phyloP scores from a whole-genome alignment of 2,113 vertebrate species.

The Platichthys stellatus region DNA sequence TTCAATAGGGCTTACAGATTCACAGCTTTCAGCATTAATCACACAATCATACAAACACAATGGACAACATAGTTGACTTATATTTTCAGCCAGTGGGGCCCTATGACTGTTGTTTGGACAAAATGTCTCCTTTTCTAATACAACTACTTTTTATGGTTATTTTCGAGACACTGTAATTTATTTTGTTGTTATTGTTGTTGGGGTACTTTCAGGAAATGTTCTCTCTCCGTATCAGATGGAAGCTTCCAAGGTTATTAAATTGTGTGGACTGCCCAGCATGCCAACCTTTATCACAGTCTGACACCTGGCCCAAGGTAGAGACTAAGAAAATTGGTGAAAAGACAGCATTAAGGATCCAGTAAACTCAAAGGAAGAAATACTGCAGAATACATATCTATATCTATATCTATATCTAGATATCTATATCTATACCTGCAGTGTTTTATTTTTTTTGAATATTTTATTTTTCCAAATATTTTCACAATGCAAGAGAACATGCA shows the following conservation, averaged over 20 bases:
- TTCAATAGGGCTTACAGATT: constrained; percentile 13
- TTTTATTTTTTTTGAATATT: too few relatives aligned
- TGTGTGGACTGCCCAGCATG: not conserved
- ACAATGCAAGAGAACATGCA: too few relatives aligned
- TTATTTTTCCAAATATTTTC: too few relatives aligned
- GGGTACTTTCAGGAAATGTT: constrained; percentile 24
- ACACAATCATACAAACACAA: constrained; percentile 27
- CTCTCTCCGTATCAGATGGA: constrained; percentile 27
- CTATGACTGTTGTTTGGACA: constrained; percentile 19
- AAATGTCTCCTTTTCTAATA: not conserved
- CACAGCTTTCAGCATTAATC: constrained; percentile 22
- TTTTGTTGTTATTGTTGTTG: constrained; percentile 25
- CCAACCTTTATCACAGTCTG: not conserved
- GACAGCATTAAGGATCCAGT: not conserved
- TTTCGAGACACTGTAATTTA: constrained; percentile 8
- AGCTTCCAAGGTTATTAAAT: constrained; percentile 13
- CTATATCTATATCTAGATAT: too few relatives aligned
- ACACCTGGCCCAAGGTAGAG: not conserved
- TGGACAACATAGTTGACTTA: not conserved
- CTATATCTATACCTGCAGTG: too few relatives aligned
- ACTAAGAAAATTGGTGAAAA: constrained; percentile 5
- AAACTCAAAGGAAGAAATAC: not conserved
- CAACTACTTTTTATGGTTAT: constrained; percentile 23
- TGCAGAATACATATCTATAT: not conserved
- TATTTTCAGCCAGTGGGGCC: not conserved